Evolutionary conservation across 2,113 vertebrate species (phyloP), one percentile per base, ranked within the genome.

Genomic region (Cavia porcellus): DNA sequence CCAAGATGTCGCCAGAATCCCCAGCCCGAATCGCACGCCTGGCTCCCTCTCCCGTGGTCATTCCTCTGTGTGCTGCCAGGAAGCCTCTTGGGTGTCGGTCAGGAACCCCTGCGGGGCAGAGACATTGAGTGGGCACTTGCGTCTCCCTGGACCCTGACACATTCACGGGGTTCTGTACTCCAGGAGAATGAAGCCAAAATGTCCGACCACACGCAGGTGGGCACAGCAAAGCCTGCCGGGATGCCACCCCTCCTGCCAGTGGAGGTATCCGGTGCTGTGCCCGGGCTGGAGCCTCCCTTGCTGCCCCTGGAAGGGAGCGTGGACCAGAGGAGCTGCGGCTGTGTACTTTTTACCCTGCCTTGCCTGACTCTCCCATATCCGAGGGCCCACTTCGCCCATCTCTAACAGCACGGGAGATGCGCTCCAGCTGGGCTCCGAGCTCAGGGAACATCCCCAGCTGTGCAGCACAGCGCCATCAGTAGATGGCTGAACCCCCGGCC

Each of bases 21-120:
- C 42, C 45, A 3, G 12, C 22, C 35, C 32, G 3, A 2, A 0
- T 7, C 12, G 9, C 35, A 10, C 1, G 13, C 38, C 47, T 20
- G 0, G 38, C n/a, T 62, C n/a, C 4, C 64, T 42, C 52, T 32
- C 64, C 42, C 6, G 3, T n/a, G 25, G 12, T 2, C 0, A 24
- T 12, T 1, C 12, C 4, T 0, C 1, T 45, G 3, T 13, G 75
- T 0, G 0, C 32, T n/a, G 0, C 20, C n/a, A 1, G 7, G 0
- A 38, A 13, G 6, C 30, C 50, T 32, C 7, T n/a, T 12, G 20
- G 15, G 2, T 1, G 3, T 35, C 47, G 25, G 6, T 19, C 28
- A 7, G 20, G 45, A 7, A 20, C 14, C 14, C 17, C 79, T 1
- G 2, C 28, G 22, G n/a, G n/a, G 42, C 81, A 75, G 50, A 32